Conservation (phyloP, 2,888 invertebrate genomes). For the Isoperla grammatica region DNA sequence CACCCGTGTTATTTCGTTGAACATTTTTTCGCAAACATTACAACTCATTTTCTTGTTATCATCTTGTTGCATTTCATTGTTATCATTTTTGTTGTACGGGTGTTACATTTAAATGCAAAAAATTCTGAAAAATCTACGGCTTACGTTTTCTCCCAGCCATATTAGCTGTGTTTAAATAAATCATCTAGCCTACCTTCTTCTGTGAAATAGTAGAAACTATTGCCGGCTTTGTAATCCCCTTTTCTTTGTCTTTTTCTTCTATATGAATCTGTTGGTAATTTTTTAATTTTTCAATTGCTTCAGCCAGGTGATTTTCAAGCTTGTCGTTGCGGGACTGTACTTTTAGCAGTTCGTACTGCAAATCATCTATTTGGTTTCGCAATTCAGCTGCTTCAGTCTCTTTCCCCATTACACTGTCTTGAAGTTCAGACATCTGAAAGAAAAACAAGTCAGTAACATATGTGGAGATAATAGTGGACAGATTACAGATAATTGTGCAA, state of each 20-base stretch:
- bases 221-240: conserved; percentile 47
- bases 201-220: conserved; percentile 56
- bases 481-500: no score
- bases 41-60: no score
- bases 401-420: conserved; percentile 81
- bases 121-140: no score
- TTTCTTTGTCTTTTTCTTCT: conserved; percentile 57
- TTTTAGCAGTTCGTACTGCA: conserved; percentile 88
- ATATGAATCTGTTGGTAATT: conserved; percentile 76
- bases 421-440: conserved; percentile 67
- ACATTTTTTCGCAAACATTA: no score
- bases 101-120: no score
- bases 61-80: no score
- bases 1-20: no score
- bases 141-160: no score
- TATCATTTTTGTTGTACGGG: no score
- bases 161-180: no score
- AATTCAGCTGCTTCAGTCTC: conserved; percentile 94
- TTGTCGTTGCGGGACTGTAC: conserved; percentile 85
- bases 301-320: conserved; percentile 85
- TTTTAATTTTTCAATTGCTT: conserved; percentile 86
- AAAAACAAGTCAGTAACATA: conserved; percentile 23
- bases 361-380: conserved; percentile 92
- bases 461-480: no score
- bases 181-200: conserved; percentile 43